Base-by-base conservation (phyloP, 2,797 vertebrate genomes). In the Paramormyrops hopkinsi region DNA sequence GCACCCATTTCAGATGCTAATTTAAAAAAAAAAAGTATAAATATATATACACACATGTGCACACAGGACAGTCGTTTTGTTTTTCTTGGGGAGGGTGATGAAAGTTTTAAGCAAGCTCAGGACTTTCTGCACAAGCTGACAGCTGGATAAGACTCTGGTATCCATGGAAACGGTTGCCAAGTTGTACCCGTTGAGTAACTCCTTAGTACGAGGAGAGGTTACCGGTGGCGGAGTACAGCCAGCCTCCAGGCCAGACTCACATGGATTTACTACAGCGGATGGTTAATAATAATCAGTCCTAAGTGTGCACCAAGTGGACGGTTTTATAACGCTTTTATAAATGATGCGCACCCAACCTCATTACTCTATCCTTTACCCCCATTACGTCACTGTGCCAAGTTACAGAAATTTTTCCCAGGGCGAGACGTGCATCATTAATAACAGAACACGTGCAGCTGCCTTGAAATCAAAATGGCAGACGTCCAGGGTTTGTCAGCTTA, bases 91-190 rank as follows among this genome's bases (percentile, higher is more conserved):
- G 44, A 90, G 33, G 56, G 76, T 83, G 73, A 89, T 85, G 84
- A 90, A 92, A 90, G 69, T 85, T 88, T 88, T 65, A 88, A 65
- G 44, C 12, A 25, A 59, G 41, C 54, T 89, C 33, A 62, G 54
- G 54, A 33, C 79, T 50, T 89, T 19, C 51, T 83, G 82, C 46
- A 37, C 7, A 51, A 85, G 84, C 25, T 48, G 79, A 89, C 73
- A 87, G 73, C 14, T 76, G 86, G 54, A 51, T 82, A 69, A 59
- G 88, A 54, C 82, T 87, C 4, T 51, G 4, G 76, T 91, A 62
- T 89, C 90, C 56, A 90, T 89, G 86, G 91, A 92, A 87, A 91
- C 90, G 33, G 88, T 87, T 37, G 79, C 44, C 48, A 41, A 88
- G 88, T 91, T 88, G 82, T 8, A 79, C 41, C 53, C 84, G 89